Evolutionary conservation across 35 echinoderm and acorn worm genomes (phyloP).

Genomic region (Apostichopus parvimensis): DNA sequence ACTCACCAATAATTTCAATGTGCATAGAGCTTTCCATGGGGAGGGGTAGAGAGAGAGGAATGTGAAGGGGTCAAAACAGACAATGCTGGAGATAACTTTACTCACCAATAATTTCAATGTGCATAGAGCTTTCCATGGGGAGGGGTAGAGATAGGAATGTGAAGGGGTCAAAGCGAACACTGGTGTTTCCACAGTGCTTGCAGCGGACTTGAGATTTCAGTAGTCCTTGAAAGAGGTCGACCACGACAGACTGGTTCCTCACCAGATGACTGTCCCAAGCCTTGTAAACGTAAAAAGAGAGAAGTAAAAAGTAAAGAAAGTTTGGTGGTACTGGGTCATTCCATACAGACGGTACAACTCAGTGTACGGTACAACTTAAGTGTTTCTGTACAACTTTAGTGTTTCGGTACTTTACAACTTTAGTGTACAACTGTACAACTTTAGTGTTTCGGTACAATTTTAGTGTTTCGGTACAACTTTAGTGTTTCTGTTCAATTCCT

Average conservation of each 20-base stretch:
- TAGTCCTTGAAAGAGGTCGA: conserved; percentile 95
- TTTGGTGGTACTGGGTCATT: too few species aligned
- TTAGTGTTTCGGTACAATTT: too few species aligned
- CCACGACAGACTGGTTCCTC: conserved; percentile 89
- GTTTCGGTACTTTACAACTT: too few species aligned
- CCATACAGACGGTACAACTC: too few species aligned
- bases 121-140: conserved; percentile 99
- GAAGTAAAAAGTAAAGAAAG: neutral
- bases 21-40: conserved; percentile 99
- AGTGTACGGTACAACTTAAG: too few species aligned
- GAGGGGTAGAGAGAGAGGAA: conserved; percentile 94
- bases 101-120: conserved; percentile 98
- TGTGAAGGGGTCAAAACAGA: conserved; percentile 98
- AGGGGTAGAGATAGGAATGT: conserved; percentile 96
- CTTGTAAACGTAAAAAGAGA: conserved; percentile 39
- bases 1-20: conserved; percentile 98
- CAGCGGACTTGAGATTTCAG: conserved; percentile 95
- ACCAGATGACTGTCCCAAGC: conserved; percentile 95
- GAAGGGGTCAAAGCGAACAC: conserved; percentile 98
- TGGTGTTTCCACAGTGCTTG: conserved; percentile 86
- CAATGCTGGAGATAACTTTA: neutral
- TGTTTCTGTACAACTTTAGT: too few species aligned
- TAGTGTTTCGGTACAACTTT: too few species aligned
- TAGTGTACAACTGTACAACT: too few species aligned
- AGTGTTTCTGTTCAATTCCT: too few species aligned